These are phyloP conservation scores for Amphilophus citrinellus DNA, from an alignment of 2,113 vertebrate genomes.

Conservation along the genomic window DNA sequence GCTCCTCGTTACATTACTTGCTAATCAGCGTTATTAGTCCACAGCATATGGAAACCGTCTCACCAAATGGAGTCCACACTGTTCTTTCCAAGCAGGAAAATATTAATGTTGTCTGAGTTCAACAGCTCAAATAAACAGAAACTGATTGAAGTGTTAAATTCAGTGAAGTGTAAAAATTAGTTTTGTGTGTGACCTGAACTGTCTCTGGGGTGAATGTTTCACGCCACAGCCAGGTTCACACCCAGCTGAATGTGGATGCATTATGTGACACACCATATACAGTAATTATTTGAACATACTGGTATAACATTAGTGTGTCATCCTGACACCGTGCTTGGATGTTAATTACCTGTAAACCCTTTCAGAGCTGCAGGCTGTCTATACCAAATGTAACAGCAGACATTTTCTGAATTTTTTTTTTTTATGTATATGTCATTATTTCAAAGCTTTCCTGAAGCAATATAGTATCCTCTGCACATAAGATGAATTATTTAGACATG, in stretches of 20 bases:
- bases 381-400: too few species aligned
- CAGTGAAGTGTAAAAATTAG: background rate
- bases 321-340: rapidly evolving
- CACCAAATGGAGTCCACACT: background rate
- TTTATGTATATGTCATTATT: too few species aligned
- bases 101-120: background rate
- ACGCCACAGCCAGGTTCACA: background rate
- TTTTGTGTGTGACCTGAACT: background rate
- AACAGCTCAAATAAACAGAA: background rate
- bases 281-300: background rate
- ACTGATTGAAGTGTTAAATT: constrained; percentile 2
- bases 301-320: background rate
- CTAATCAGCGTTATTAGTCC: background rate
- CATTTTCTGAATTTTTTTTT: too few species aligned
- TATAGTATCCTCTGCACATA: too few species aligned
- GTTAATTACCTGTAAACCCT: background rate
- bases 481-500: too few species aligned
- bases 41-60: background rate
- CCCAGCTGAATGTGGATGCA: background rate
- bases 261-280: too few species aligned
- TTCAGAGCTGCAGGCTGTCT: background rate
- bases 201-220: background rate
- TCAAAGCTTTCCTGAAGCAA: too few species aligned
- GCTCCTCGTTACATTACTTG: background rate
- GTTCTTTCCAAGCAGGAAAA: background rate